Evolutionary conservation across 2,797 vertebrate species (phyloP), one percentile per base, ranked within the genome.

Genomic region (Rousettus madagascariensis): DNA sequence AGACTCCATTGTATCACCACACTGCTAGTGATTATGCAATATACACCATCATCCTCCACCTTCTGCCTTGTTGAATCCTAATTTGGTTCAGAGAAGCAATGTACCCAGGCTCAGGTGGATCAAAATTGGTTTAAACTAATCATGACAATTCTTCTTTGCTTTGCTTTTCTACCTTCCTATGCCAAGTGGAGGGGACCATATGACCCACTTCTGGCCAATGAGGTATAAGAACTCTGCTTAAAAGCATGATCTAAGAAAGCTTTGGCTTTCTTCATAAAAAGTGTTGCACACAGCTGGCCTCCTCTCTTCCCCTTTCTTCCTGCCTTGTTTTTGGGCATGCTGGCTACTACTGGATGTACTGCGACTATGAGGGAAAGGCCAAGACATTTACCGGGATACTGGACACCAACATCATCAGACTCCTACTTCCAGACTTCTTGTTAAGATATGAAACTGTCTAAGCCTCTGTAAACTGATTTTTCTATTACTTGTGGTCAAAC

Each of bases 361-460:
- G 24, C 28, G 33, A 57, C 19, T 20, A 4, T 20, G 36, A 71
- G 38, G 43, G 28, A 53, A 94, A 59, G 20, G 24, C 61, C 19
- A 86, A 75, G 17, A 90, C 57, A n/a, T 69, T 74, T 49, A 61
- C 46, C 53, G 83, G 33, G 41, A 69, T 17, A 6, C 46, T 66
- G 78, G 38, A 11, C n/a, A 36, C 20, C n/a, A n/a, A n/a, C 24
- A 65, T 59, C 59, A 85, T n/a, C 84, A 89, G 26, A 59, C 22
- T 19, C 57, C 65, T 94, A 74, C 30, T 71, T 90, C 17, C 33
- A 89, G 87, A 46, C 22, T 59, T 92, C 11, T 41, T 59, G 3
- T 82, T 63, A 59, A 59, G 51, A 92, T 91, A 84, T 46, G 38
- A 92, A 91, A 80, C 15, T 49, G 26, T 86, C 84, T 82, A 91